Evolutionary conservation across 2,888 invertebrate genomes (phyloP), one percentile per base, ranked within the genome.

Genomic region (Sinohyriopsis cumingii): DNA sequence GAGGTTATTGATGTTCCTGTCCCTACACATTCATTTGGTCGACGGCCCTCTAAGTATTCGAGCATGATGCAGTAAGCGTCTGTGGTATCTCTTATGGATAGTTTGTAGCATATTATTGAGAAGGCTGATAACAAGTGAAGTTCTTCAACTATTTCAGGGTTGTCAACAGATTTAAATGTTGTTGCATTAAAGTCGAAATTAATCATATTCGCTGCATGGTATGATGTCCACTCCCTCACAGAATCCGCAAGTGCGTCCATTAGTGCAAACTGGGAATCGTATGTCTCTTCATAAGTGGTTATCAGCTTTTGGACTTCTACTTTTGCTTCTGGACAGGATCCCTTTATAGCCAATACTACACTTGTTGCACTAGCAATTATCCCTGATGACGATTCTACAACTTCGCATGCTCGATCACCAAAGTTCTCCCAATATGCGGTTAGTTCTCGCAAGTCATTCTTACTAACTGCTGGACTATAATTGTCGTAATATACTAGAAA

Each of bases 201-300:
- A 25, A 62, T 62, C n/a, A 54, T 12, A 18, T 18, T 62, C 54
- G 62, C 62, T 15, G 62, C 45, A 5, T 5, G 5, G n/a, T 25
- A 62, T 12, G 53, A 53, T 20, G 45, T 62, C 19, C 62, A 53
- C 4, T 45, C 62, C n/a, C 62, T 19, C 18, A 62, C 62, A 33
- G 53, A 62, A 7, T 62, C 62, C 18, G 62, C 45, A 12, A 62
- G 28, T 5, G 62, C 5, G 45, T 62, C 62, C 62, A 62, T 62
- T 54, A 62, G 5, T 22, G 45, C 62, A 62, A 62, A 62, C 62
- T 62, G 62, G 25, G 54, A 62, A 5, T 62, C 62, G 54, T 53
- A 62, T n/a, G 54, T 62, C 22, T n/a, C n/a, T n/a, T n/a, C n/a
- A n/a, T n/a, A n/a, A n/a, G n/a, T n/a, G n/a, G n/a, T n/a, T n/a